Base-by-base conservation (phyloP, 2,797 vertebrate species). In the Garrulus glandarius region DNA sequence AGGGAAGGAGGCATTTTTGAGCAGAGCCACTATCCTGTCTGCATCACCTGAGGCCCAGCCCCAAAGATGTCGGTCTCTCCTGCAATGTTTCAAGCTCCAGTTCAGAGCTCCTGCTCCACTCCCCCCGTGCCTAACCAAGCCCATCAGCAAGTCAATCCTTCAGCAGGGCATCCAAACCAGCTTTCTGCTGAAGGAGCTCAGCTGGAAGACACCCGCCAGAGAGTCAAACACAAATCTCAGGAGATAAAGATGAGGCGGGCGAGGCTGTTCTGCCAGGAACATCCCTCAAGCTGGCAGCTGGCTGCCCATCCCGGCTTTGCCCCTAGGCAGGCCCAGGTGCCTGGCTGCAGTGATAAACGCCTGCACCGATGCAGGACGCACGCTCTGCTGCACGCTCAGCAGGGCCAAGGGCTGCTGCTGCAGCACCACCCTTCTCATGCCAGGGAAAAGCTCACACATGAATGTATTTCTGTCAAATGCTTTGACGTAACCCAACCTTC, bases 41-140 rank as follows among this genome's bases (percentile, higher is more conserved):
- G 34, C 52, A 43, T 8, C 65, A 15, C 16, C 36, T 10, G 22
- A 47, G 63, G 22, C 68, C 6, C 64, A 84, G 44, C 36, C 43
- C 44, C 65, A 29, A 15, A 56, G 24, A 36, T 0, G 3, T 0
- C 1, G 11, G 19, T 13, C 4, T 37, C 37, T 36, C 30, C 29
- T 39, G 12, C 27, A 24, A 5, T 0, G 0, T 18, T 47, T 20
- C 23, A 21, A 30, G 74, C 21, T 13, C 3, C 74, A 59, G 16
- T 8, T 15, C 47, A 34, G 36, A 49, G 52, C 34, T 89, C 63
- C 67, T 41, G 52, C 7, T 52, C 50, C 3, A 1, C 29, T 46
- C 4, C 30, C 12, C 7, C 27, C 4, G 24, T 0, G 2, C 41
- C 68, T 24, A 55, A 27, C 22, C 68, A 63, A 83, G 60, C 18